phyloP scores from a whole-genome alignment of 2,797 vertebrate species.

The Natrix natrix region DNA sequence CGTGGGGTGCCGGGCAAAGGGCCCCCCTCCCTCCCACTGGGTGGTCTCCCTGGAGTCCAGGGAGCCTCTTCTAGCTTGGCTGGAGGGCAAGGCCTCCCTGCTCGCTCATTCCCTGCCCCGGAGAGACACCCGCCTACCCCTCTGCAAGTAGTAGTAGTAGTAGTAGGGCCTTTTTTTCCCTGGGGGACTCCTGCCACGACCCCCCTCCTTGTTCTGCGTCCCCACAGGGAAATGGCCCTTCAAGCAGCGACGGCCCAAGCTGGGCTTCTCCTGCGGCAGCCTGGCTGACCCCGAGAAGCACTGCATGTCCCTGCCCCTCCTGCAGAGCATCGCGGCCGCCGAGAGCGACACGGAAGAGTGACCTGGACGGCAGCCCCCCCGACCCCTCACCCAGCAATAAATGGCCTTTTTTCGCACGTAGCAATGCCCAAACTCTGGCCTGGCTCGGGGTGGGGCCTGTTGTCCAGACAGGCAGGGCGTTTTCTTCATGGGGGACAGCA shows the following conservation, averaged over 20 bases:
- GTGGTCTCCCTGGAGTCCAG: neutral
- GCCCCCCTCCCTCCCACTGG: neutral
- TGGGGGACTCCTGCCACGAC: neutral
- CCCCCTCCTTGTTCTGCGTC: slow-evolving; percentile 1
- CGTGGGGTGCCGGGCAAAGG: neutral
- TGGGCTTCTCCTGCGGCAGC: slow-evolving; percentile 34
- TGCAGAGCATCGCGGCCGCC: slow-evolving; percentile 51
- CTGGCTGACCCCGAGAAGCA: slow-evolving; percentile 58
- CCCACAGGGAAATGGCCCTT: slow-evolving; percentile 67
- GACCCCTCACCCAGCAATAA: neutral
- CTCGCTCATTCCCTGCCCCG: neutral
- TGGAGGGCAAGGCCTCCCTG: neutral
- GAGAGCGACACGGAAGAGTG: slow-evolving; percentile 66
- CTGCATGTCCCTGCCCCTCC: slow-evolving; percentile 69
- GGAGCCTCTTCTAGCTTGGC: too few relatives aligned
- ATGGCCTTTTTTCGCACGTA: neutral
- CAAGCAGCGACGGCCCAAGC: slow-evolving; percentile 45
- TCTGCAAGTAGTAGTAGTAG: too few relatives aligned
- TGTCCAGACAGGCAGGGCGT: neutral
- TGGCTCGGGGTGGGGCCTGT: neutral
- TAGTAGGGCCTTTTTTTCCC: neutral
- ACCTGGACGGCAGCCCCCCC: neutral
- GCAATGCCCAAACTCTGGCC: neutral
- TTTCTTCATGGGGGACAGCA: neutral
- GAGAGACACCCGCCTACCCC: neutral